A percentile compares a stretch with the other conserved stretches of the same genome.
These are phyloP conservation scores for Musca vetustissima DNA, from an alignment of 1,140 invertebrate genomes.

Conservation along the genomic window DNA sequence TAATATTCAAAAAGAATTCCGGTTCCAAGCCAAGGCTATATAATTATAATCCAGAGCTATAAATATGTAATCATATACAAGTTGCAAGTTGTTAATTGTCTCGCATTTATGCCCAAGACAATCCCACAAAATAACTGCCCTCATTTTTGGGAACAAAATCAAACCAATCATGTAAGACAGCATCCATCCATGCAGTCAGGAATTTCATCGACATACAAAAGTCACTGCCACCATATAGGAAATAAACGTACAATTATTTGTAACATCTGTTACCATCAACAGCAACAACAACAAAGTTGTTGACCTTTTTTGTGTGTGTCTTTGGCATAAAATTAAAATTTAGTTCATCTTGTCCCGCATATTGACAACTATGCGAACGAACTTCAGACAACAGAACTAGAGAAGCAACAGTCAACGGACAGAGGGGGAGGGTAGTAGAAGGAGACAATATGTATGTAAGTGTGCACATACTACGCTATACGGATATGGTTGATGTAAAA, in stretches of 20 bases:
- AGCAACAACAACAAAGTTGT: slow-evolving; percentile 11
- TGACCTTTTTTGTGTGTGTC: slow-evolving; percentile 13
- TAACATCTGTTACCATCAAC: slow-evolving; percentile 10
- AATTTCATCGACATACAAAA: no score
- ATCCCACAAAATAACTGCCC: no score
- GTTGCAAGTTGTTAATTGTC: no score
- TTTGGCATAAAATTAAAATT: slow-evolving; percentile 16
- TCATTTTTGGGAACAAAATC: no score
- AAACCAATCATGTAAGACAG: no score
- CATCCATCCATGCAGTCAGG: no score
- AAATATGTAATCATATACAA: no score
- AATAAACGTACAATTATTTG: background rate
- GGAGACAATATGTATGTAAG: background rate
- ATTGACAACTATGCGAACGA: slow-evolving; percentile 21
- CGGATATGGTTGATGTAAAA: background rate
- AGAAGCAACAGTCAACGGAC: background rate
- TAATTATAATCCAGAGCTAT: no score
- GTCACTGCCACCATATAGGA: no score
- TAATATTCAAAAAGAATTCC: no score
- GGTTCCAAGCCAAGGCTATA: no score
- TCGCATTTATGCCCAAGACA: no score
- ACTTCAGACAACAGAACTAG: background rate
- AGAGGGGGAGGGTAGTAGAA: background rate
- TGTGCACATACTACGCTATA: background rate
- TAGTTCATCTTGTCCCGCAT: slow-evolving; percentile 13